phyloP scores from a whole-genome alignment of 2,797 vertebrate species.

The Heteromormyrus szaboi region DNA sequence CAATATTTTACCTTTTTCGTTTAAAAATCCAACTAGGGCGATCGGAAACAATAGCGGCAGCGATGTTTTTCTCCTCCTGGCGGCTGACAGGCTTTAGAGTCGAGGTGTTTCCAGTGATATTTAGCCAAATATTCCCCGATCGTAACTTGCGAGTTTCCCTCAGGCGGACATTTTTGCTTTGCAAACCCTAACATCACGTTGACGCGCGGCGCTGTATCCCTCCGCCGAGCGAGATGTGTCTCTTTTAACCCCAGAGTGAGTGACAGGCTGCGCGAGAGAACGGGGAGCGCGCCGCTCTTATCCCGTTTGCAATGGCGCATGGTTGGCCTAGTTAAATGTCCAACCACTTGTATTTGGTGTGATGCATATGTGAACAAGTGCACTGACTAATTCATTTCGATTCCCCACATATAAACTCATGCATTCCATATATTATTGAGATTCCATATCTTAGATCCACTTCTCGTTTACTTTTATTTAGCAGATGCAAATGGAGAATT shows the following conservation, averaged over 20 bases:
- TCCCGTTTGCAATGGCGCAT: background rate
- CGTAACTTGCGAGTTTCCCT: conserved; percentile 90
- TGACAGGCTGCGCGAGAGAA: background rate
- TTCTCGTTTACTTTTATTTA: background rate
- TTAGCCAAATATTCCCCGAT: conserved; percentile 65
- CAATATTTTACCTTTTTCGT: conserved; percentile 69
- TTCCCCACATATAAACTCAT: background rate
- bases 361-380: background rate
- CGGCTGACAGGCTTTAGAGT: conserved; percentile 39
- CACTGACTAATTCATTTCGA: background rate
- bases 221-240: conserved; percentile 69
- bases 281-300: background rate
- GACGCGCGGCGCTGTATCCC: conserved; percentile 72
- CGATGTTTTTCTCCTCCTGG: conserved; percentile 39
- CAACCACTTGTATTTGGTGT: background rate
- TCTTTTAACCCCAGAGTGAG: conserved; percentile 4
- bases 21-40: conserved; percentile 77
- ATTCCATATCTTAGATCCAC: background rate
- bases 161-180: conserved; percentile 92
- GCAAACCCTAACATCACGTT: conserved; percentile 76
- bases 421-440: background rate
- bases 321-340: background rate
- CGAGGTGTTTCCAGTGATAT: conserved; percentile 36
- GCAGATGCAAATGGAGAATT: background rate
- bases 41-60: conserved; percentile 51